A percentile compares a stretch with the other conserved stretches of the same genome.
These are phyloP conservation scores for Drosophila pseudotalamancana DNA, from an alignment of 2,888 invertebrate species.

Conservation along the genomic window DNA sequence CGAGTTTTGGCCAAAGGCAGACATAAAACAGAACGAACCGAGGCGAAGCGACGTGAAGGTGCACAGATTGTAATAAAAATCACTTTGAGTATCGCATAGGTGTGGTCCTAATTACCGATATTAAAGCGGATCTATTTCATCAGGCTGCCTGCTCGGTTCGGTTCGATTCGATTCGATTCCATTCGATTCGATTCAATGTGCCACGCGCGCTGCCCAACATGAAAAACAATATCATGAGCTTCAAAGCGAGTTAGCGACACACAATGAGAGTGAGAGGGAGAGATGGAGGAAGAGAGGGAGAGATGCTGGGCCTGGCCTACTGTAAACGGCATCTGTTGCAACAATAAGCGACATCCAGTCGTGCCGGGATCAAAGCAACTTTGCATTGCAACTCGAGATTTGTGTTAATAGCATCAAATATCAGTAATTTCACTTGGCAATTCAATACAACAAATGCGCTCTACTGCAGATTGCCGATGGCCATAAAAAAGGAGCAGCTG, in stretches of 20 bases:
- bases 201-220: constrained; percentile 59
- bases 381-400: constrained; percentile 55
- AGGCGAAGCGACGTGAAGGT: constrained; percentile 21
- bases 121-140: constrained; percentile 82
- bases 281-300: not conserved
- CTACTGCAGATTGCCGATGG: constrained; percentile 31
- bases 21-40: constrained; percentile 59
- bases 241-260: too few species aligned
- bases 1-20: constrained; percentile 77
- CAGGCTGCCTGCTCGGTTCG: constrained; percentile 37
- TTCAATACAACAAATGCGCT: constrained; percentile 65
- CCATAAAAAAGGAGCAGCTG: constrained; percentile 49
- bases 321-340: constrained; percentile 45
- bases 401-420: constrained; percentile 82
- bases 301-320: constrained; percentile 27
- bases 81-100: constrained; percentile 77
- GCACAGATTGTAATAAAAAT: constrained; percentile 61
- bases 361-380: constrained; percentile 33
- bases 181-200: constrained; percentile 37
- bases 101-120: constrained; percentile 82
- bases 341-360: constrained; percentile 29
- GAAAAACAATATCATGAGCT: constrained; percentile 53
- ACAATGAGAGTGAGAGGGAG: not conserved
- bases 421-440: constrained; percentile 80
- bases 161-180: constrained; percentile 26